A percentile compares a stretch with the other conserved stretches of the same genome.
Conservation (phyloP, 1,140 invertebrate genomes). For the Bathynomus jamesi region DNA sequence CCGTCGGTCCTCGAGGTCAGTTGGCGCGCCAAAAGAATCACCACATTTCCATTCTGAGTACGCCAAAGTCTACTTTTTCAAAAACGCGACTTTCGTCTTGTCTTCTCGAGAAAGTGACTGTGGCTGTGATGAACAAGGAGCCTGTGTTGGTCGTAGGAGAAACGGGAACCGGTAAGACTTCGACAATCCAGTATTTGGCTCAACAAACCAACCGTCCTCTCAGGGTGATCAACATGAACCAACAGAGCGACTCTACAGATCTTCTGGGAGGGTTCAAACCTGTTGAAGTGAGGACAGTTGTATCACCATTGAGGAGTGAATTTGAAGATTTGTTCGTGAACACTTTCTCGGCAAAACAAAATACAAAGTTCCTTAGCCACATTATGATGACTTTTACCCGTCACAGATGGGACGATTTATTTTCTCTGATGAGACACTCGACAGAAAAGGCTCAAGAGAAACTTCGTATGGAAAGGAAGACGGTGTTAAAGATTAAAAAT, state of each 20-base stretch:
- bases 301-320: constrained; percentile 71
- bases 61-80: too few species aligned
- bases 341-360: constrained; percentile 71
- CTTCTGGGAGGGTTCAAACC: constrained; percentile 96
- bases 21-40: background rate
- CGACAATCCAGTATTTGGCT: constrained; percentile 88
- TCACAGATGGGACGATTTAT: constrained; percentile 45
- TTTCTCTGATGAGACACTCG: constrained; percentile 69
- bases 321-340: constrained; percentile 74
- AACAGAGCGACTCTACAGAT: constrained; percentile 94
- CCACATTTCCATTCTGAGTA: too few species aligned
- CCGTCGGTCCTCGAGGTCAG: background rate
- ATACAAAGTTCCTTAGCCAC: constrained; percentile 73
- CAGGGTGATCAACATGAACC: constrained; percentile 98
- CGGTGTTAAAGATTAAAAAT: background rate
- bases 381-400: constrained; percentile 50
- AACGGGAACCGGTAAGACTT: constrained; percentile 97
- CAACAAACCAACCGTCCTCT: constrained; percentile 68
- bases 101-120: constrained; percentile 77
- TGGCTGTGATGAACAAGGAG: constrained; percentile 72
- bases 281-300: constrained; percentile 75
- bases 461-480: constrained; percentile 17
- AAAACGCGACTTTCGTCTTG: constrained; percentile 68
- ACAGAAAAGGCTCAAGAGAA: constrained; percentile 56
- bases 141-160: constrained; percentile 93